Base-by-base conservation (phyloP, 1,140 invertebrate species). In the Sinonovacula constricta region DNA sequence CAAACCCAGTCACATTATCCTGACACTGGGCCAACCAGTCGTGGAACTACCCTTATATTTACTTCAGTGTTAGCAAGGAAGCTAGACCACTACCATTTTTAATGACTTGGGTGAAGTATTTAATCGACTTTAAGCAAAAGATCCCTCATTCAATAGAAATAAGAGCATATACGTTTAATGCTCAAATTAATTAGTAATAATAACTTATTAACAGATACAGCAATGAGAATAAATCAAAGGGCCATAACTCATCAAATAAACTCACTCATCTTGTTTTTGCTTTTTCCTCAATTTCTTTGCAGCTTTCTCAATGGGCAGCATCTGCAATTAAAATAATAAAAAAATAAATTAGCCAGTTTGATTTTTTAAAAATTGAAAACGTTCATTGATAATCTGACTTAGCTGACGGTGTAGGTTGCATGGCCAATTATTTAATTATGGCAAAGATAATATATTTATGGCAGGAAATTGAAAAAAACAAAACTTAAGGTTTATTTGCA, bases 281-380 rank as follows among this genome's bases (percentile, higher is more conserved):
- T 95, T 94, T 83, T 94, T 95, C 86, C 94, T 94, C 1, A 98
- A 90, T 89, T 95, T 96, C 77, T 95, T 95, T 71, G 95, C 95
- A 77, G 94, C 93, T 89, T 95, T 96, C 92, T 98, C 97, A 90
- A 98, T 96, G 0, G 96, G 96, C 34, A 97, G 89, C 88, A 95
- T 88, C 87, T 88, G 66, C 39, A 78, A 74, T 57, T 36, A 53
- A 59, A 56, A 60, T n/a, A 70, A 33, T 63, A 34, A 65, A 24
- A 76, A 45, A 45, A 31, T 49, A 30, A 24, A 51, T 33, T 1
- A 59, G 24, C 18, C 24, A 81, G 60, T 30, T 67, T 28, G 24
- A 14, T 56, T 31, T 54, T 26, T 30, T 63, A 54, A 33, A 26
- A 57, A 30, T 39, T 28, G 26, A 18, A 34, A 39, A 28, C 39